Percentiles rank a stretch among this genome's conserved stretches.
phyloP scores from a whole-genome alignment of 2,797 vertebrate genomes.

The Pteropus rufus region DNA sequence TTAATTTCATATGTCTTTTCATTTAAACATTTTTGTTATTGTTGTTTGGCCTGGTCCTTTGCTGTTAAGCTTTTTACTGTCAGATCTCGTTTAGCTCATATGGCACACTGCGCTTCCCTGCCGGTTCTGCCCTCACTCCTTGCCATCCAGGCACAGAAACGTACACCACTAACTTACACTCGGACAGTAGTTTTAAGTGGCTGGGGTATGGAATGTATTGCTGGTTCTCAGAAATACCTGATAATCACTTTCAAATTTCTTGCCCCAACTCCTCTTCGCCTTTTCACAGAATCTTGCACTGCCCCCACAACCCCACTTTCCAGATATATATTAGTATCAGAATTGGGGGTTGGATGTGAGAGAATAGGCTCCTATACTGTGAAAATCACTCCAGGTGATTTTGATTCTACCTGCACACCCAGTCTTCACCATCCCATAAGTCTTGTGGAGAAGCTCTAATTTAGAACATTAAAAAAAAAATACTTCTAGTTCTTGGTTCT shows the following conservation, averaged over 20 bases:
- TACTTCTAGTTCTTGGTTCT: background rate
- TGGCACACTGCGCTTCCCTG: background rate
- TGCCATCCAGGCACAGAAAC: background rate
- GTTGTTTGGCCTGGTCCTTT: background rate
- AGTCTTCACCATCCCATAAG: background rate
- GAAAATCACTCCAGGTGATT: background rate
- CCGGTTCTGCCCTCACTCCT: background rate
- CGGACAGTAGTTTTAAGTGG: background rate
- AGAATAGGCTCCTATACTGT: background rate
- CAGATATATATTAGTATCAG: background rate
- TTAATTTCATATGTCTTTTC: background rate
- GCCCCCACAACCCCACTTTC: accelerated
- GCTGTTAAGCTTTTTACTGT: background rate
- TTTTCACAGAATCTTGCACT: background rate
- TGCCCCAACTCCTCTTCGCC: background rate
- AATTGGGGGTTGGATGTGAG: background rate
- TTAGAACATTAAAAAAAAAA: background rate
- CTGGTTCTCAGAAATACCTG: background rate
- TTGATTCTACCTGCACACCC: accelerated
- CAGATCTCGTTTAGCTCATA: background rate
- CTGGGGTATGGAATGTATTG: background rate
- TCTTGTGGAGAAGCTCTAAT: background rate
- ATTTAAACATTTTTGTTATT: background rate
- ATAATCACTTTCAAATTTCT: background rate
- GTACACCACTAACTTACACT: background rate